Evolutionary conservation across 2,113 vertebrate species (phyloP), one percentile per base, ranked within the genome.

Genomic region (Alouatta palliata): DNA sequence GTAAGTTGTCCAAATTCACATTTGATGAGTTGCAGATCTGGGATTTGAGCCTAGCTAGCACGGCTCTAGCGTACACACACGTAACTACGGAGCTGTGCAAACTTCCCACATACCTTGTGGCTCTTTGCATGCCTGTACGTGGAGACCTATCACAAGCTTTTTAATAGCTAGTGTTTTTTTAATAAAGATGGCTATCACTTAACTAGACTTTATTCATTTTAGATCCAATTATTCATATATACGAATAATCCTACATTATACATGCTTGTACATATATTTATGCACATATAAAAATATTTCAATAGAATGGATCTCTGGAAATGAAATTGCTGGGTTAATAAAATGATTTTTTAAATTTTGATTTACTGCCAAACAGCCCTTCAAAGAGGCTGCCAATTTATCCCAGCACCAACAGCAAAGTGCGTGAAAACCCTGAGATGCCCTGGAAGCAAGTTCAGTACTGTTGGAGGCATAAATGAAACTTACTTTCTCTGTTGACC

Each of bases 141-240:
- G 16, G 43, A 30, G 79, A 87, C 45, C 58, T 40, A 27, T 16
- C 37, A 54, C 0, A 0, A 66, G 58, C 27, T 20, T 87, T 40
- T 52, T 35, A 61, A 58, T 77, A 92, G 16, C n/a, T 75, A 19
- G 43, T 56, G 11, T 94, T 94, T 71, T 71, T 37, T 54, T 88
- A 81, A 91, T 40, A 89, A 81, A 47, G 25, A 68, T 77, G 49
- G 45, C 30, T 77, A 80, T 25, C 12, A 52, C 76, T 83, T 92
- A 86, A 92, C 2, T 64, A 91, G 10, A 89, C n/a, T 21, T 40
- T 90, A 73, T 84, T 97, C 47, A 86, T 88, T 97, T 97, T 93
- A 79, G 32, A 93, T 73, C 40, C 3, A 27, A 47, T 68, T 93
- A 84, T 93, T 93, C 54, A 66, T 45, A 90, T 54, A 89, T 88